phyloP scores from a whole-genome alignment of 2,113 vertebrate species.

The Callionymus lyra region DNA sequence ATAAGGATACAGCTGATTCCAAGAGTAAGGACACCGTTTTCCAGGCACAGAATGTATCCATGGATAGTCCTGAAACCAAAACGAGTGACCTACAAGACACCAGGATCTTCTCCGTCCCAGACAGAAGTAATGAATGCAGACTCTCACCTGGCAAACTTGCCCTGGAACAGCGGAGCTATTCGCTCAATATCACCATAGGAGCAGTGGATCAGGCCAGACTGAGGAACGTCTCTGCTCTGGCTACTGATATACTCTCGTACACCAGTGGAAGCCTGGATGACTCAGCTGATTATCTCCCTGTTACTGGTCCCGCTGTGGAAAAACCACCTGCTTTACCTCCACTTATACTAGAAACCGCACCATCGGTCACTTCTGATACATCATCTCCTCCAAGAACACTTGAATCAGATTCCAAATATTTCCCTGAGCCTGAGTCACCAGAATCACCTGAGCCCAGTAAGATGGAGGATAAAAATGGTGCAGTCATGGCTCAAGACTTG shows the following conservation, averaged over 20 bases:
- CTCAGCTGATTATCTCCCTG: constrained; percentile 83
- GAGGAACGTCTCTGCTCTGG: constrained; percentile 85
- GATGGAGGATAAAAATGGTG: constrained; percentile 80
- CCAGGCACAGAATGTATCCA: constrained; percentile 72
- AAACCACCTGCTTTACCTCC: constrained; percentile 81
- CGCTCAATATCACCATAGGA: constrained; percentile 92
- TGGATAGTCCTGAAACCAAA: constrained; percentile 64
- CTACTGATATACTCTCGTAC: constrained; percentile 92
- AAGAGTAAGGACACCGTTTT: constrained; percentile 73
- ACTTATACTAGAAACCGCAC: constrained; percentile 62
- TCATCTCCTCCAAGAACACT: constrained; percentile 58
- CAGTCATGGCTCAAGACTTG: constrained; percentile 85
- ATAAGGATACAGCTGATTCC: constrained; percentile 42
- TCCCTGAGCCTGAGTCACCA: constrained; percentile 64
- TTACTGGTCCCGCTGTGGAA: constrained; percentile 82
- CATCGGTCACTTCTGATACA: constrained; percentile 56
- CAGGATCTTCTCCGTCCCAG: constrained; percentile 64
- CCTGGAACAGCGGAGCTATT: constrained; percentile 97
- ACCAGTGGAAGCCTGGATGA: constrained; percentile 93
- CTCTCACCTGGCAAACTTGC: constrained; percentile 92
- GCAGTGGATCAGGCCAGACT: constrained; percentile 78
- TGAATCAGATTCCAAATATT: constrained; percentile 43
- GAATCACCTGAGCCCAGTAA: constrained; percentile 75
- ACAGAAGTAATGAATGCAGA: constrained; percentile 80
- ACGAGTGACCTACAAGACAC: constrained; percentile 72